Conservation (phyloP, 2,888 invertebrate species). For the Ernsta delagoae region DNA sequence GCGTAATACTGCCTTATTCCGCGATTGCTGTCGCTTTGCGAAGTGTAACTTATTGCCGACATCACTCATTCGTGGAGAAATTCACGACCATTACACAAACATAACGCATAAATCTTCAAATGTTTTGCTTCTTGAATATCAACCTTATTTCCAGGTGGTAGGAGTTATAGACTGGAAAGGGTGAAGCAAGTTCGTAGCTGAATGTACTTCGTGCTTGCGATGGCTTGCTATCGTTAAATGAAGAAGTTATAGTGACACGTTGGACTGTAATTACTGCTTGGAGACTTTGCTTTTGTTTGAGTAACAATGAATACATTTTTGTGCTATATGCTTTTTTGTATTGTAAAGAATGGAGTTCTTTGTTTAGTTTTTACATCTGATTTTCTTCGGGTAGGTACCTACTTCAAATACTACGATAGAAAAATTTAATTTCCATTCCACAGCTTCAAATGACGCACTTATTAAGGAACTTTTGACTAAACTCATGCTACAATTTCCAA, state of each 20-base stretch:
- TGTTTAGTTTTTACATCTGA: not conserved
- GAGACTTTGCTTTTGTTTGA: constrained; percentile 19
- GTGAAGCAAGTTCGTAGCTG: not conserved
- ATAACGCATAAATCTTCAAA: not conserved
- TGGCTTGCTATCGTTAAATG: constrained; percentile 30
- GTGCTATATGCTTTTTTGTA: not conserved
- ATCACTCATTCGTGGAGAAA: constrained; percentile 58
- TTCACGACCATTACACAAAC: constrained; percentile 44
- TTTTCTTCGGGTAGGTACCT: no score
- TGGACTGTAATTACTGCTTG: constrained; percentile 26
- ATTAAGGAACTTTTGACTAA: not conserved
- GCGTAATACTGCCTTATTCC: constrained; percentile 56
- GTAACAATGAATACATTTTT: not conserved
- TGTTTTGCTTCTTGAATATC: constrained; percentile 48
- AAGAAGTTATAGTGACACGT: constrained; percentile 35
- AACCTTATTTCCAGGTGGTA: constrained; percentile 32
- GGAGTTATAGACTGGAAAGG: not conserved
- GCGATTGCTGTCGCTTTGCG: constrained; percentile 59
- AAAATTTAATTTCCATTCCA: no score
- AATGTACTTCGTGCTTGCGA: constrained; percentile 35
- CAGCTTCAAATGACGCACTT: no score
- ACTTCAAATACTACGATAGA: no score
- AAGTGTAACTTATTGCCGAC: constrained; percentile 60
- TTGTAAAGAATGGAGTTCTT: not conserved
- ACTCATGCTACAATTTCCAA: not conserved